phyloP scores from a whole-genome alignment of 2,797 vertebrate genomes.

The Neosilurus mollespiculum region DNA sequence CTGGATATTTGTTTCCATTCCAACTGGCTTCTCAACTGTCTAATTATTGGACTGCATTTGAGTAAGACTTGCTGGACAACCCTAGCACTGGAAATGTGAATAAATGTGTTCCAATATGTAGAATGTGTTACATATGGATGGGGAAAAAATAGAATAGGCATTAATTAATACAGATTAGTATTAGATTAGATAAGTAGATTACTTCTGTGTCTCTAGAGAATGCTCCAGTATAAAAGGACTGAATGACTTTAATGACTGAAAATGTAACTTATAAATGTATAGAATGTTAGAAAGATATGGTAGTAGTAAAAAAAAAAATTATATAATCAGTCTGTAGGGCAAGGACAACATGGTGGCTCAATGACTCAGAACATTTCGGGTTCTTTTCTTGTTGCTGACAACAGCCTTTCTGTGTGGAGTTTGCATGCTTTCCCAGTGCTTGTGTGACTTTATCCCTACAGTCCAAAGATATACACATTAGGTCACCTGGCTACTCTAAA shows the following conservation, averaged over 20 bases:
- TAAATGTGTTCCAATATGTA: background rate
- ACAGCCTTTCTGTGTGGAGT: no score
- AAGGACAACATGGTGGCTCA: no score
- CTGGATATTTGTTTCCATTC: background rate
- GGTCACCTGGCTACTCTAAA: no score
- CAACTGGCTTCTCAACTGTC: slow-evolving; percentile 7
- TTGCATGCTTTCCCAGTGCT: no score
- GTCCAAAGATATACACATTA: no score
- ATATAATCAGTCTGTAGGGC: background rate
- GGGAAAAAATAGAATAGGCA: background rate
- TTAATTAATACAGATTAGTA: background rate
- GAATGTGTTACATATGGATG: background rate
- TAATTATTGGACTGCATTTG: background rate
- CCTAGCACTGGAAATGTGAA: background rate
- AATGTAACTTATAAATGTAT: background rate
- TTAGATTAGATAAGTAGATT: background rate
- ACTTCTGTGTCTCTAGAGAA: background rate
- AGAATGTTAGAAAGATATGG: background rate
- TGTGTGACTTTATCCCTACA: no score
- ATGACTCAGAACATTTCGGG: no score
- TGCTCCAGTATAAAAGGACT: background rate
- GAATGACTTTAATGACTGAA: background rate
- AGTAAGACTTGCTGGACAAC: background rate
- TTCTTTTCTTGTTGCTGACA: no score
- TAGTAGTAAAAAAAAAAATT: background rate